Evolutionary conservation across 2,888 invertebrate species (phyloP), one percentile per base, ranked within the genome.

Genomic region (Melitaea athalia): DNA sequence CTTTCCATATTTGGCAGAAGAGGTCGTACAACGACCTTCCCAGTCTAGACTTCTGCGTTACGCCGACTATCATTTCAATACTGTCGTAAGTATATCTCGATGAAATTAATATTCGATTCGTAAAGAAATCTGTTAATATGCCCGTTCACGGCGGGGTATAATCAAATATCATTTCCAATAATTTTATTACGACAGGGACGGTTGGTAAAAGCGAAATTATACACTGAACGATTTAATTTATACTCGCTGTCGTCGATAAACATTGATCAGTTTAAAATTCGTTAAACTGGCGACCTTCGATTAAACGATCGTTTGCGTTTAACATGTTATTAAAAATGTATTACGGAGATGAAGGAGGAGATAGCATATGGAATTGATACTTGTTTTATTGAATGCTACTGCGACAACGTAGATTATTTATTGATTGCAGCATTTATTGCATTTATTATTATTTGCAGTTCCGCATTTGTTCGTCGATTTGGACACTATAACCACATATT

Each of bases 1-100:
- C 53, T 69, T 60, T 53, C 80, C 79, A 75, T 75, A 77, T 79
- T 76, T 59, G 76, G 79, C 73, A 72, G 72, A 75, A 73, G 71
- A 79, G 78, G 73, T 68, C 75, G 73, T 57, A 63, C 59, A 66
- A 64, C 72, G 78, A 74, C 80, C 80, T 80, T 74, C 72, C 68
- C 47, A 64, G 65, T 71, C 64, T 65, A 64, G 43, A 63, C 65
- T 79, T 75, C 78, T 75, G 75, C 71, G 70, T 70, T 71, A 69
- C 69, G 65, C 62, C 17, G 17, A 12, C 64, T 57, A 57, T 57
- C 57, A 42, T 8, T 33, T 57, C 10, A 57, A 42, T 52, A 53
- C 42, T 24, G 55, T 33, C 33, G 55, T 42, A 66, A 63, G 31
- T 52, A 45, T 50, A 62, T 50, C 15, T 57, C 15, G 15, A 57